phyloP scores from a whole-genome alignment of 2,888 invertebrate species.

The Catotricha subobsoleta region DNA sequence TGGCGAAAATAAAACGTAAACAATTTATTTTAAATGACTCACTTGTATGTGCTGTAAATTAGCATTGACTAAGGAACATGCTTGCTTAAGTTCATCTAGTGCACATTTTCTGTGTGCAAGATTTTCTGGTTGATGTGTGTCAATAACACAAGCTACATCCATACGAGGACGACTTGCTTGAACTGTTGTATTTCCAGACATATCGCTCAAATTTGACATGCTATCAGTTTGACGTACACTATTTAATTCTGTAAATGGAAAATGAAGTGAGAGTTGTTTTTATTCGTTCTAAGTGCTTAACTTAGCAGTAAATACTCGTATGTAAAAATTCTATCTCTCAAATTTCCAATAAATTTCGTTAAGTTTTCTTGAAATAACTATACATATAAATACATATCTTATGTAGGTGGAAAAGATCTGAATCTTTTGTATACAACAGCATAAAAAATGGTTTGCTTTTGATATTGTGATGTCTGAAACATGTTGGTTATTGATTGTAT shows the following conservation, averaged over 20 bases:
- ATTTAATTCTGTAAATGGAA: conserved; percentile 5
- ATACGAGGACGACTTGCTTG: conserved; percentile 42
- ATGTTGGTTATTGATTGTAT: too few relatives aligned
- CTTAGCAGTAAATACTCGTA: too few relatives aligned
- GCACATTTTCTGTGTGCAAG: conserved; percentile 60
- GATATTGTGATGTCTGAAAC: too few relatives aligned
- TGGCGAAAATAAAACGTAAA: background rate
- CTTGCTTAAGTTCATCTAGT: conserved; percentile 66
- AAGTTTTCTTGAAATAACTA: too few relatives aligned
- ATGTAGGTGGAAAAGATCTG: too few relatives aligned
- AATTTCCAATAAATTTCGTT: too few relatives aligned
- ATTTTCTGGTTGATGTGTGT: conserved; percentile 51
- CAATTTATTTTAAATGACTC: conserved; percentile 16
- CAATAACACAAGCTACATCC: conserved; percentile 80
- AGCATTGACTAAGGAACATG: conserved; percentile 60
- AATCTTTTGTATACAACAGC: too few relatives aligned
- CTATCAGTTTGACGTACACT: conserved; percentile 9
- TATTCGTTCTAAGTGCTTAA: too few relatives aligned
- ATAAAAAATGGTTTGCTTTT: too few relatives aligned
- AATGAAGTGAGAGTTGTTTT: background rate
- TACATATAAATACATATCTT: too few relatives aligned
- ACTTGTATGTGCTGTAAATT: conserved; percentile 73
- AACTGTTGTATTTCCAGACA: conserved; percentile 35
- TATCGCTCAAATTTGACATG: conserved; percentile 39
- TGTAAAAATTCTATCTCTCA: too few relatives aligned